These are phyloP conservation scores for Ceratina australensis DNA, from an alignment of 1,140 invertebrate genomes.

Conservation along the genomic window DNA sequence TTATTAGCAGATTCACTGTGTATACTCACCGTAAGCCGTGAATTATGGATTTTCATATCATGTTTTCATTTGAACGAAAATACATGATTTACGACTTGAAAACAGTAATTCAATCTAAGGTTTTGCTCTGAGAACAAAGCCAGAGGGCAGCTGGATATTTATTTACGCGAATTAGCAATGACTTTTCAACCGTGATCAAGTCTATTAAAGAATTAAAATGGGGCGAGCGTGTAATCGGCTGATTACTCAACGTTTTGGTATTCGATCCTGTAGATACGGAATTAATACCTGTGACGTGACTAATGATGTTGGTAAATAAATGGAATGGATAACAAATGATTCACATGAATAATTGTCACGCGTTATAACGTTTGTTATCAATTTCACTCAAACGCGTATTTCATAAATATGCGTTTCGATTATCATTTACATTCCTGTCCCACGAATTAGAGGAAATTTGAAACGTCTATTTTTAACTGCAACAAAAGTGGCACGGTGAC, in stretches of 20 bases:
- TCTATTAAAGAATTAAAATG: constrained; percentile 22
- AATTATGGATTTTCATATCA: too few relatives aligned
- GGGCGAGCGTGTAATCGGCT: constrained; percentile 45
- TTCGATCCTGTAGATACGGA: constrained; percentile 39
- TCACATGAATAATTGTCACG: too few relatives aligned
- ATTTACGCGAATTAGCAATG: too few relatives aligned
- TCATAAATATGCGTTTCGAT: not conserved
- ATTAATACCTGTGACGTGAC: constrained; percentile 22
- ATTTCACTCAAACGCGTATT: not conserved
- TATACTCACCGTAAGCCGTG: not conserved
- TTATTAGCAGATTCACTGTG: not conserved
- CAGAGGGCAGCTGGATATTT: not conserved
- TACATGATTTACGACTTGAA: too few relatives aligned
- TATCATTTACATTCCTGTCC: not conserved
- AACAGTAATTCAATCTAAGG: not conserved
- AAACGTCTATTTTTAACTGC: not conserved
- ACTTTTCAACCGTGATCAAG: constrained; percentile 13
- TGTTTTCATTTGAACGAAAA: too few relatives aligned
- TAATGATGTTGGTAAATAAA: constrained; percentile 33
- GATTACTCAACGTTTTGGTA: constrained; percentile 44
- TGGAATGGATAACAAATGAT: not conserved
- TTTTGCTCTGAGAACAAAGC: not conserved
- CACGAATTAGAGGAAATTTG: not conserved
- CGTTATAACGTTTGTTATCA: not conserved
- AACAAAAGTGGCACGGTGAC: not conserved